A percentile compares a stretch with the other conserved stretches of the same genome.
These are phyloP conservation scores for Tragelaphus imberbis DNA, from an alignment of 2,113 vertebrate species.

Conservation along the genomic window DNA sequence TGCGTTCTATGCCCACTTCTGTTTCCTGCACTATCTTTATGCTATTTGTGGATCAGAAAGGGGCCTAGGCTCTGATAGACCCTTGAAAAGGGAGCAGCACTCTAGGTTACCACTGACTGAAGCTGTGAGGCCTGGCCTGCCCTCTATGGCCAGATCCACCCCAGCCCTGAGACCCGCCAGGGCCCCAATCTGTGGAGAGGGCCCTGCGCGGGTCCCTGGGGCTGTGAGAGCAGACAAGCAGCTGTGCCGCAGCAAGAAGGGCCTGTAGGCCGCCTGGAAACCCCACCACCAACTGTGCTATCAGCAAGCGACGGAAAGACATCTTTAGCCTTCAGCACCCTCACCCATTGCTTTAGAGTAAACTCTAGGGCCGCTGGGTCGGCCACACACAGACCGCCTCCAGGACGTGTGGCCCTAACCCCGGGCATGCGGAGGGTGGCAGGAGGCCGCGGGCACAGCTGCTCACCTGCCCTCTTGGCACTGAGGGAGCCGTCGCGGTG, in stretches of 20 bases:
- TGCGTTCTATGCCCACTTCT: background rate
- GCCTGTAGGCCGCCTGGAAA: background rate
- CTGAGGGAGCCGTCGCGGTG: constrained; percentile 94
- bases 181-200: background rate
- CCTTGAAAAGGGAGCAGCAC: background rate
- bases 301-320: rapidly evolving
- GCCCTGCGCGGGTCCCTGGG: background rate
- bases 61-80: background rate
- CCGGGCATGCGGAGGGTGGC: rapidly evolving
- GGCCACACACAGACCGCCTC: background rate
- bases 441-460: rapidly evolving
- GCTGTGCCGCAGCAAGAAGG: rapidly evolving
- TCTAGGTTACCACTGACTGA: background rate
- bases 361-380: rapidly evolving
- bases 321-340: background rate
- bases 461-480: constrained; percentile 84
- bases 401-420: background rate
- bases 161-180: rapidly evolving
- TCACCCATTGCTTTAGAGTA: background rate
- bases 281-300: rapidly evolving
- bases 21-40: background rate
- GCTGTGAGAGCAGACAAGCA: background rate
- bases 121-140: background rate
- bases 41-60: background rate
- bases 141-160: background rate